Conservation (phyloP, 2,113 vertebrate genomes). For the Columbina picui region DNA sequence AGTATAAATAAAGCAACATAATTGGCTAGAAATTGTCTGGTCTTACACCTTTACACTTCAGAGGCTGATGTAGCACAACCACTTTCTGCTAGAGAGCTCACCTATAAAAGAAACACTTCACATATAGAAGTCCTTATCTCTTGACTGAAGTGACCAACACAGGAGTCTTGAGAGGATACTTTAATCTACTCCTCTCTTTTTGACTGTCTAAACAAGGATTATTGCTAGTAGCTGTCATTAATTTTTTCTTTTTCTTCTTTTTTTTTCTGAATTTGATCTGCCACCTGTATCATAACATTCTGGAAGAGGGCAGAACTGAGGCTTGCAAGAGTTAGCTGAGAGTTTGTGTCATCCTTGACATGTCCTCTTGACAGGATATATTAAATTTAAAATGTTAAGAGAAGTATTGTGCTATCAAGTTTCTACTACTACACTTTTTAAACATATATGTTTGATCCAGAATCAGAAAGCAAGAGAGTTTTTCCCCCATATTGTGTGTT, state of each 20-base stretch:
- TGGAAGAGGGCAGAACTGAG: neutral
- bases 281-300: neutral
- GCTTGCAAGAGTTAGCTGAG: neutral
- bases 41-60: neutral
- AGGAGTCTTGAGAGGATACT: neutral
- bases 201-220: neutral
- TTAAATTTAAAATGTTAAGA: neutral
- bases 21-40: neutral
- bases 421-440: neutral
- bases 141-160: neutral
- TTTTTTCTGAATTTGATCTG: neutral
- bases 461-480: neutral
- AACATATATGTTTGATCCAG: neutral
- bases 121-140: neutral
- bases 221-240: neutral
- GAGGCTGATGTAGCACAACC: neutral
- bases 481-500: neutral
- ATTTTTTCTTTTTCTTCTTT: too few species aligned
- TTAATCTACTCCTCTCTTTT: neutral
- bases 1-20: neutral
- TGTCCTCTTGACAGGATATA: neutral
- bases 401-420: neutral
- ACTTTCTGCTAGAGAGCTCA: neutral
- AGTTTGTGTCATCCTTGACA: neutral
- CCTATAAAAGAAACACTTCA: neutral